Evolutionary conservation across 2,113 vertebrate genomes (phyloP).

Genomic region (Barbus barbus): DNA sequence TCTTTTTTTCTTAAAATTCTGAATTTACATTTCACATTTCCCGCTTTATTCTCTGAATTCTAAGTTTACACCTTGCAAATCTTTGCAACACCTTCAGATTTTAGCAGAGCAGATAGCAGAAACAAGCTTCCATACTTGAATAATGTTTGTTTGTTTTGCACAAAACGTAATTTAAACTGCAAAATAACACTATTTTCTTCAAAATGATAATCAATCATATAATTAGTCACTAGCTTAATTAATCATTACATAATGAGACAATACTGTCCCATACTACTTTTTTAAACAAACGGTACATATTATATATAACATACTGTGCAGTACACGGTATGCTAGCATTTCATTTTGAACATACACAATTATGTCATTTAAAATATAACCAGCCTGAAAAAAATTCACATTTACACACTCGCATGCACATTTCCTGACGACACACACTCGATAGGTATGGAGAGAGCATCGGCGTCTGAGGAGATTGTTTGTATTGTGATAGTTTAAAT

Average conservation of each 20-base stretch:
- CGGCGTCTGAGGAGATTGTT: conserved; percentile 38
- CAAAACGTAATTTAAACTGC: neutral
- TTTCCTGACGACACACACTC: neutral
- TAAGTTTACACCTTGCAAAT: too few species aligned
- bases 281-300: neutral
- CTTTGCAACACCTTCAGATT: too few species aligned
- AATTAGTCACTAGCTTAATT: too few species aligned
- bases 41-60: too few species aligned
- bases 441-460: neutral
- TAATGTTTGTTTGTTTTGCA: neutral
- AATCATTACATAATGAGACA: too few species aligned
- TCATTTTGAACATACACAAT: neutral
- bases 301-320: neutral
- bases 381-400: neutral
- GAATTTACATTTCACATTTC: too few species aligned
- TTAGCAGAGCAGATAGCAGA: too few species aligned
- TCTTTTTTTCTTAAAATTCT: too few species aligned
- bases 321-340: neutral
- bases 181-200: too few species aligned
- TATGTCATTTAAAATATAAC: neutral
- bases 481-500: conserved; percentile 70
- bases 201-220: too few species aligned
- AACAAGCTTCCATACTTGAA: neutral
- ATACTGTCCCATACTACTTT: neutral
- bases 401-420: neutral